phyloP scores from a whole-genome alignment of 2,888 invertebrate species.

The Chloroclysta siterata region DNA sequence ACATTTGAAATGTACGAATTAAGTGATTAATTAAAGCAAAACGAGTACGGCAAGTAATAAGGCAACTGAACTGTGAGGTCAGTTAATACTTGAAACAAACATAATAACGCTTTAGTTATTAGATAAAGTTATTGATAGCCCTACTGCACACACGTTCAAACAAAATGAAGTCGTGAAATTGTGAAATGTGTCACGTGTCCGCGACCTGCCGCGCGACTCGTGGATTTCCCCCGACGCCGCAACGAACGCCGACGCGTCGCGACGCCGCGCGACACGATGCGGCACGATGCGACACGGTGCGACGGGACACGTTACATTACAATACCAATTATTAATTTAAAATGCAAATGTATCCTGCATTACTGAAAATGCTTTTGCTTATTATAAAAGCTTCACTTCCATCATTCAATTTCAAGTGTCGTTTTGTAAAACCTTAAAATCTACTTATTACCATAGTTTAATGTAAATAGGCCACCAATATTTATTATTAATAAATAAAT shows the following conservation, averaged over 20 bases:
- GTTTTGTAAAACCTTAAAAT: too few relatives aligned
- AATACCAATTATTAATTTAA: conserved; percentile 4
- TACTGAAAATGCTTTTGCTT: too few relatives aligned
- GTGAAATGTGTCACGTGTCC: conserved; percentile 1
- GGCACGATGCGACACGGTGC: neutral
- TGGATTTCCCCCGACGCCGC: neutral
- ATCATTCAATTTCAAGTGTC: too few relatives aligned
- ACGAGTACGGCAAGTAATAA: too few relatives aligned
- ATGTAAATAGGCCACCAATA: too few relatives aligned
- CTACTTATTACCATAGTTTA: too few relatives aligned
- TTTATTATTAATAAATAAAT: too few relatives aligned
- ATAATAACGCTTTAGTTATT: neutral
- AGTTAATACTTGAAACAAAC: neutral
- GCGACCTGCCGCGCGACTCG: neutral
- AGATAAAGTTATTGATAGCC: neutral
- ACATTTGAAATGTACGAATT: too few relatives aligned
- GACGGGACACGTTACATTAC: neutral
- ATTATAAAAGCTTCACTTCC: neutral
- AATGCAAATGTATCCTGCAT: neutral
- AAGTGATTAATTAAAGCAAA: too few relatives aligned
- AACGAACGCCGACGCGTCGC: too few relatives aligned
- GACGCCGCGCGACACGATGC: too few relatives aligned
- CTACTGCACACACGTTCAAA: neutral
- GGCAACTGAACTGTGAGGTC: neutral
- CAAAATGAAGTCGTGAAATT: neutral